Evolutionary conservation across 2,888 invertebrate species (phyloP).

Genomic region (Acrobasis suavella): DNA sequence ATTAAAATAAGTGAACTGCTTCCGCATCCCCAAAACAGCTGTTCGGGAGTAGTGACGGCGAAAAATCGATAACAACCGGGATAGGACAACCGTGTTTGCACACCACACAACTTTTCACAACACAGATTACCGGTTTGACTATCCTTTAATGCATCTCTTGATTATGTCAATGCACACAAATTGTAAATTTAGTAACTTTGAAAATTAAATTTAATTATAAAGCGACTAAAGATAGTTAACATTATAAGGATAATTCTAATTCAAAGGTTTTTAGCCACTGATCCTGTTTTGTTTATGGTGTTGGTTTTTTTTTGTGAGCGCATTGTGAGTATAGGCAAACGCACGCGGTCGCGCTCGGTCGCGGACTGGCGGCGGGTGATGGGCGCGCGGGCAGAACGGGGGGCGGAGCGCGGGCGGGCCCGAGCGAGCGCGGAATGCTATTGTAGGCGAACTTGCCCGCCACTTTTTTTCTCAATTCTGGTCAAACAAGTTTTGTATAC

Average conservation of each 20-base stretch:
- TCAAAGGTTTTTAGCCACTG: conserved; percentile 35
- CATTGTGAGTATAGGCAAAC: conserved; percentile 44
- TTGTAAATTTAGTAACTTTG: conserved; percentile 13
- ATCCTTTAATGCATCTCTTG: conserved; percentile 48
- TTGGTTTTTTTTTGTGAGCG: conserved; percentile 46
- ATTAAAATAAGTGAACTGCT: conserved; percentile 18
- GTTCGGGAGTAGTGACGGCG: conserved; percentile 60
- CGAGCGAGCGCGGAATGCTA: conserved; percentile 70
- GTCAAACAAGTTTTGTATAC: conserved; percentile 82
- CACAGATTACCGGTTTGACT: conserved; percentile 58
- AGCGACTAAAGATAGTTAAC: neutral
- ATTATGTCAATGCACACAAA: conserved; percentile 37
- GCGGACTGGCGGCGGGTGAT: conserved; percentile 59
- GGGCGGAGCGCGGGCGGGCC: conserved; percentile 69
- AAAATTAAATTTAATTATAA: neutral
- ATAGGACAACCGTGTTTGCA: conserved; percentile 53
- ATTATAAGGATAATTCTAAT: neutral
- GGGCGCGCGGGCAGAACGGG: conserved; percentile 53
- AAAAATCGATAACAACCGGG: conserved; percentile 71
- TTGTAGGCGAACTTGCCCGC: conserved; percentile 82
- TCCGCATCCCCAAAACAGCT: conserved; percentile 71
- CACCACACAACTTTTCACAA: conserved; percentile 60
- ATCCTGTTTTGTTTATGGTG: conserved; percentile 55
- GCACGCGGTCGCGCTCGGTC: conserved; percentile 67
- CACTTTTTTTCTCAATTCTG: conserved; percentile 79